Conservation (phyloP, 2,888 invertebrate species). For the Dryocosmus kuriphilus region DNA sequence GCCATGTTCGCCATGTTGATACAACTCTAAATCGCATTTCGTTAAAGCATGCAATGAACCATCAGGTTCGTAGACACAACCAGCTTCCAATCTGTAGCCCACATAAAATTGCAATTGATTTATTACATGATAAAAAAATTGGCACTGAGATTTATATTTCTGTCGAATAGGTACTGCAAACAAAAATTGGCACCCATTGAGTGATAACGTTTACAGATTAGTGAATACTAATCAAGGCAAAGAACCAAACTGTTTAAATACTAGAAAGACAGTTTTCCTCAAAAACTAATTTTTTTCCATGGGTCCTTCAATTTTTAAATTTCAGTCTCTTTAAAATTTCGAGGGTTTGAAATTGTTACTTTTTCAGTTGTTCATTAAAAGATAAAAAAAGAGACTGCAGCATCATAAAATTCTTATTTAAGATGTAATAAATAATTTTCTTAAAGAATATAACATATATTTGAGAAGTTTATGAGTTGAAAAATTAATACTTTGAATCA, state of each 20-base stretch:
- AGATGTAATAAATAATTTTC: background rate
- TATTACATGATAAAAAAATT: background rate
- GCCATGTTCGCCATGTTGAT: constrained; percentile 36
- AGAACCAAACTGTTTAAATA: background rate
- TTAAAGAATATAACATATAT: too few species aligned
- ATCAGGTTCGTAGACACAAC: constrained; percentile 33
- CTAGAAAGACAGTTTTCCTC: too few species aligned
- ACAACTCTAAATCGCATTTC: constrained; percentile 32
- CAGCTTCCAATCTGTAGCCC: constrained; percentile 1
- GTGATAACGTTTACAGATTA: background rate
- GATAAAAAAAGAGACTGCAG: too few species aligned
- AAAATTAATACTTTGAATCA: background rate
- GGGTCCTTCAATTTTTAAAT: too few species aligned
- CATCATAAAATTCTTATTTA: too few species aligned
- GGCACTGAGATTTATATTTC: background rate
- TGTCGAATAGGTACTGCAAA: background rate
- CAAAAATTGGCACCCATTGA: background rate
- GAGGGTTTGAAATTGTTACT: too few species aligned
- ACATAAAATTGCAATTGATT: background rate
- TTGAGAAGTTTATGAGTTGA: background rate
- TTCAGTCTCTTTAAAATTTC: too few species aligned
- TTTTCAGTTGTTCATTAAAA: too few species aligned
- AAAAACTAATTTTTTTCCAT: too few species aligned
- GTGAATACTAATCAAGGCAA: background rate
- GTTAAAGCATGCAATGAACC: constrained; percentile 22